These are phyloP conservation scores for Pseudoatta argentina DNA, from an alignment of 1,140 invertebrate species.

Conservation along the genomic window DNA sequence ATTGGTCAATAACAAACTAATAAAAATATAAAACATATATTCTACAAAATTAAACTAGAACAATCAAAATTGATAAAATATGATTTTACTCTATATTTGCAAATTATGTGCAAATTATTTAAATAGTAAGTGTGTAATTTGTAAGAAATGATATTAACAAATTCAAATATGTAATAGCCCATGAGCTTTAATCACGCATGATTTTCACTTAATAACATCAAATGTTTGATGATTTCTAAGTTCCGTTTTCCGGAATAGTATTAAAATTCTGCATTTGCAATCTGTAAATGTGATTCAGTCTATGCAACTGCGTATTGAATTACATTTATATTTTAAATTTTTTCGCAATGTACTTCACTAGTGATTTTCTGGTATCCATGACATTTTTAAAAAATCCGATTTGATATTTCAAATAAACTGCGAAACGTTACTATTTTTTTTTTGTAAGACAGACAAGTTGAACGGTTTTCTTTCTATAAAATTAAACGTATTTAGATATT, in stretches of 20 bases:
- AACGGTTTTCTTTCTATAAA: conserved; percentile 9
- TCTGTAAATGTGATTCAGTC: not conserved
- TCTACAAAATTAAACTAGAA: conserved; percentile 12
- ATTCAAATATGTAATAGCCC: not conserved
- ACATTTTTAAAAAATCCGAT: conserved; percentile 9
- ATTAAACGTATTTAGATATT: not conserved
- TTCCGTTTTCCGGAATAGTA: not conserved
- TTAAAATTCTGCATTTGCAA: conserved; percentile 32
- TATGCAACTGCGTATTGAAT: conserved; percentile 18
- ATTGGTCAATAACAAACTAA: not conserved
- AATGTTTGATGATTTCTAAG: not conserved
- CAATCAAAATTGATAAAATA: not conserved
- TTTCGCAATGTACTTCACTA: conserved; percentile 3
- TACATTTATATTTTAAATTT: not conserved
- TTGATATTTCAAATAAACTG: not conserved
- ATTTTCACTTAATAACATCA: conserved; percentile 19
- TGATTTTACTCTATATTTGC: not conserved
- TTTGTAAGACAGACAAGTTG: not conserved
- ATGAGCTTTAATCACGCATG: not conserved
- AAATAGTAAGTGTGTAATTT: not conserved
- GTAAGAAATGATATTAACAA: conserved; percentile 2
- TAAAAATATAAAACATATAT: not conserved
- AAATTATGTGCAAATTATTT: conserved; percentile 8
- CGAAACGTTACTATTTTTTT: not conserved
- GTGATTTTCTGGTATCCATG: not conserved